Percentiles rank a stretch among this genome's conserved stretches.
Conservation (phyloP, 1,140 invertebrate genomes). For the Propsilocerus akamusi region DNA sequence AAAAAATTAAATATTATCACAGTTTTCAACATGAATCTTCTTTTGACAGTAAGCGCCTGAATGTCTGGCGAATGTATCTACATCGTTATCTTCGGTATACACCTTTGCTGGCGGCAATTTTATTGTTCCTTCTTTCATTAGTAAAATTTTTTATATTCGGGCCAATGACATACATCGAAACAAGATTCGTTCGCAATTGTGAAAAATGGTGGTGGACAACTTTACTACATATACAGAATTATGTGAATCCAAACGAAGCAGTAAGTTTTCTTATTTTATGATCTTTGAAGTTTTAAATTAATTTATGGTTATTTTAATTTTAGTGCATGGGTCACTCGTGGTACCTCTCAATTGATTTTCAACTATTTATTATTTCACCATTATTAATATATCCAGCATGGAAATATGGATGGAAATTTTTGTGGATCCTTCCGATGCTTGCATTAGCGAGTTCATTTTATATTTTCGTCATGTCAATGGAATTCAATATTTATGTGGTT, state of each 20-base stretch:
- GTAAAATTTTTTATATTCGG: neutral
- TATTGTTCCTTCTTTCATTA: neutral
- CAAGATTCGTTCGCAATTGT: neutral
- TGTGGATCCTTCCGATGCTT: neutral
- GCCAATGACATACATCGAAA: neutral
- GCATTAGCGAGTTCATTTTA: no score
- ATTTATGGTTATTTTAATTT: no score
- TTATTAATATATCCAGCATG: constrained; percentile 22
- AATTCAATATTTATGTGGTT: no score
- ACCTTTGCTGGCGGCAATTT: neutral
- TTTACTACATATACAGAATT: neutral
- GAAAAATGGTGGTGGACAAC: neutral
- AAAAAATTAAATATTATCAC: no score
- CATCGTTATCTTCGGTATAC: neutral
- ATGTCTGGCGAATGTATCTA: neutral
- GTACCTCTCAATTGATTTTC: constrained; percentile 34
- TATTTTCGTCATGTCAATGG: no score
- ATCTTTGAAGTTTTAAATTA: no score
- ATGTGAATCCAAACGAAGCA: neutral
- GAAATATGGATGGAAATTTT: neutral
- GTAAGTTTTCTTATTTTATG: no score
- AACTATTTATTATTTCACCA: constrained; percentile 28
- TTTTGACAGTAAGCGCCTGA: no score
- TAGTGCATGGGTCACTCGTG: constrained; percentile 33
- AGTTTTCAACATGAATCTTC: no score